A percentile compares a stretch with the other conserved stretches of the same genome.
These are phyloP conservation scores for Vanacampus margaritifer DNA, from an alignment of 2,113 vertebrate genomes.

Conservation along the genomic window DNA sequence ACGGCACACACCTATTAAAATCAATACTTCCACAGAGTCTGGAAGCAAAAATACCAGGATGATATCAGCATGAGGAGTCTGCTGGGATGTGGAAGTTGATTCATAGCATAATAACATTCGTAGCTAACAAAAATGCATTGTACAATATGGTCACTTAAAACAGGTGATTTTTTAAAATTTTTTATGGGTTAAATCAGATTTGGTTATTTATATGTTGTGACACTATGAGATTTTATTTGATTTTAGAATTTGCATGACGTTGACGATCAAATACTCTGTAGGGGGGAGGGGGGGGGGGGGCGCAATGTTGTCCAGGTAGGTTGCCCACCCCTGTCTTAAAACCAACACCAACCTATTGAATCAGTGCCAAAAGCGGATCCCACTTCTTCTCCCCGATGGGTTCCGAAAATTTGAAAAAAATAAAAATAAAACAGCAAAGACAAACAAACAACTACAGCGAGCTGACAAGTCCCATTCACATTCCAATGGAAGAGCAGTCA, in stretches of 20 bases:
- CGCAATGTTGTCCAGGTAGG: not conserved
- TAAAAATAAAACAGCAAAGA: slow-evolving; percentile 26
- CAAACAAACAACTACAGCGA: slow-evolving; percentile 39
- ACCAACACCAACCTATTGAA: slow-evolving; percentile 14
- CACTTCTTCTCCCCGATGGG: not conserved
- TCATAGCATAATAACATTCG: not conserved
- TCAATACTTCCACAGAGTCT: slow-evolving; percentile 18
- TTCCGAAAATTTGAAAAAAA: not conserved
- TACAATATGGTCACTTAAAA: slow-evolving; percentile 11
- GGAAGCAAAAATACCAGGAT: slow-evolving; percentile 29
- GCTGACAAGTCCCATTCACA: slow-evolving; percentile 69
- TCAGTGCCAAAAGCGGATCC: slow-evolving; percentile 42
- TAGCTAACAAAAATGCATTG: slow-evolving; percentile 30
- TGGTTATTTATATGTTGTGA: not conserved
- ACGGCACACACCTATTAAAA: not conserved
- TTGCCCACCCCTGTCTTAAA: not conserved
- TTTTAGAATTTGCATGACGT: not conserved
- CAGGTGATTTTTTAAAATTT: slow-evolving; percentile 3
- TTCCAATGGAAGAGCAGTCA: slow-evolving; percentile 65
- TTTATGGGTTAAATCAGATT: not conserved
- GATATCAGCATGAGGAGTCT: not conserved
- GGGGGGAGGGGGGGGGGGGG: not conserved
- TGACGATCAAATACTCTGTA: not conserved
- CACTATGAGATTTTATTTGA: not conserved
- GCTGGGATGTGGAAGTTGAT: not conserved